Percentiles rank a stretch among this genome's conserved stretches.
Conservation (phyloP, 35 echinoderm and acorn worm species). For the Eucidaris tribuloides region DNA sequence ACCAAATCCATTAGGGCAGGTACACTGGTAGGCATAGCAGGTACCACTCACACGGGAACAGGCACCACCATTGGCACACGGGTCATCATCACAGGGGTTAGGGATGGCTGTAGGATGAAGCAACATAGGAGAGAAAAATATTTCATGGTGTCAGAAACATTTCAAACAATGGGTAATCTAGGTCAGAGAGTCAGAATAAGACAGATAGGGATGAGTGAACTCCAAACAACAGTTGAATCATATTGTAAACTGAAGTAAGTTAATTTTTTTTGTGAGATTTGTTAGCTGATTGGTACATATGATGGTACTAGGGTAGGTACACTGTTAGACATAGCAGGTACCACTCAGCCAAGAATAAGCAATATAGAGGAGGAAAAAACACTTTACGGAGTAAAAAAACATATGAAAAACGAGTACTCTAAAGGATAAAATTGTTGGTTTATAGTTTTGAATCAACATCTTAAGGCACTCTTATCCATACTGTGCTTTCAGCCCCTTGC, state of each 20-base stretch:
- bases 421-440: too few species aligned
- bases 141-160: too few species aligned
- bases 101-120: constrained; percentile 39
- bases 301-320: too few species aligned
- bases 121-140: neutral
- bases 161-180: too few species aligned
- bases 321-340: too few species aligned
- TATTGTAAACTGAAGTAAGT: neutral
- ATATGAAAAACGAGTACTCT: too few species aligned
- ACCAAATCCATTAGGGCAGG: constrained; percentile 65
- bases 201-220: neutral
- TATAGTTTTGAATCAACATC: too few species aligned
- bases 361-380: too few species aligned
- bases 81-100: constrained; percentile 48
- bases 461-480: too few species aligned
- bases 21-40: constrained; percentile 66
- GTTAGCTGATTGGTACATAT: neutral
- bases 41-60: constrained; percentile 49
- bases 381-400: too few species aligned
- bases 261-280: neutral
- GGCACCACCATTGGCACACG: constrained; percentile 71
- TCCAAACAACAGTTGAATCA: neutral
- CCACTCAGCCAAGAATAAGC: too few species aligned
- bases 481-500: too few species aligned
- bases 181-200: neutral